Conservation (phyloP, 2,888 invertebrate species). For the Eugnorisma glareosa region DNA sequence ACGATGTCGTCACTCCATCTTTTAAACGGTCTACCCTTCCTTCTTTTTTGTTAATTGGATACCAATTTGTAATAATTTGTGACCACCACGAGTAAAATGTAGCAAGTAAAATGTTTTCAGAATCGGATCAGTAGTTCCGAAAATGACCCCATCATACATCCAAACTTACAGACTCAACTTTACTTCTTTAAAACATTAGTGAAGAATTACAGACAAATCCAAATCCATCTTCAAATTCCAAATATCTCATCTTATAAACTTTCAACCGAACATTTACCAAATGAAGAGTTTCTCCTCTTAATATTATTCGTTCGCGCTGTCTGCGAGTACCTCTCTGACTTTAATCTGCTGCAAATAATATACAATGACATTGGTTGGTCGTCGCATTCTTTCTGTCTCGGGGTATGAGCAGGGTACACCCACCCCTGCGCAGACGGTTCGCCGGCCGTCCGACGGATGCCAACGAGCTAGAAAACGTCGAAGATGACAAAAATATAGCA, state of each 20-base stretch:
- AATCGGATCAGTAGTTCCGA: background rate
- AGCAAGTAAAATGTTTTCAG: too few species aligned
- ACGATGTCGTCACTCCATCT: too few species aligned
- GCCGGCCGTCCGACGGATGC: conserved; percentile 60
- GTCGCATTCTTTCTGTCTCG: conserved; percentile 77
- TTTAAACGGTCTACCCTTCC: too few species aligned
- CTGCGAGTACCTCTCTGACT: conserved; percentile 53
- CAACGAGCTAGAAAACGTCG: conserved; percentile 34
- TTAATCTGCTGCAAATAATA: conserved; percentile 66
- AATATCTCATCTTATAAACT: conserved; percentile 31
- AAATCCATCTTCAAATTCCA: conserved; percentile 20
- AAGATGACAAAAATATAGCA: conserved; percentile 47
- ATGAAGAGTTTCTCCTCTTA: conserved; percentile 46
- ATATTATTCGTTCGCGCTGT: conserved; percentile 40
- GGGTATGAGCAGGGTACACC: conserved; percentile 71
- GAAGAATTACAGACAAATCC: background rate
- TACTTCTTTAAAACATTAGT: background rate
- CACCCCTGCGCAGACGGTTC: conserved; percentile 77
- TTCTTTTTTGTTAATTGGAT: too few species aligned
- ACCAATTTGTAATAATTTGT: too few species aligned
- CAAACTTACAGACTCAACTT: background rate
- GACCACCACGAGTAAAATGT: background rate
- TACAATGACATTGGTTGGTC: conserved; percentile 74
- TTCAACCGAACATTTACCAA: conserved; percentile 30
- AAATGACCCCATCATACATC: background rate